A percentile compares a stretch with the other conserved stretches of the same genome.
phyloP scores from a whole-genome alignment of 2,797 vertebrate species.

The Diplodus puntazzo region DNA sequence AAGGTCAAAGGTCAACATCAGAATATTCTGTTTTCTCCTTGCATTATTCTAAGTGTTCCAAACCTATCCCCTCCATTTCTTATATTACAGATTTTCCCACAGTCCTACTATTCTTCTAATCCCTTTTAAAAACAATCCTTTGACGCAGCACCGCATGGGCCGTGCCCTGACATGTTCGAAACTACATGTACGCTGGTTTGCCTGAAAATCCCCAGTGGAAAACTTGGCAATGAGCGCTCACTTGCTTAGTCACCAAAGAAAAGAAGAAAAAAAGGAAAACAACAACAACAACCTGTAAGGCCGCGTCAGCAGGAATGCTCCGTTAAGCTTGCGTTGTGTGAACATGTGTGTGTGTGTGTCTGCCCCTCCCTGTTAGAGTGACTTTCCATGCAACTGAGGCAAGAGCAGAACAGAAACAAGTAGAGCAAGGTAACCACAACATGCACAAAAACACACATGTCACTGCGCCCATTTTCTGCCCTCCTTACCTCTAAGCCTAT shows the following conservation, averaged over 20 bases:
- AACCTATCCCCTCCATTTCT: constrained; percentile 6
- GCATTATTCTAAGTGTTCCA: background rate
- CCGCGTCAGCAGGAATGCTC: constrained; percentile 48
- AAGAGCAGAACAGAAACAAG: constrained; percentile 60
- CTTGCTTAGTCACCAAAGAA: constrained; percentile 58
- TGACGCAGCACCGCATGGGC: background rate
- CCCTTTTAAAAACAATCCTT: background rate
- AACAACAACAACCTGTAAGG: constrained; percentile 39
- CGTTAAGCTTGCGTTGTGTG: constrained; percentile 17
- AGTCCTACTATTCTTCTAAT: background rate
- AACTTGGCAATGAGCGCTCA: constrained; percentile 52
- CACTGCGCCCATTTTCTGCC: constrained; percentile 5
- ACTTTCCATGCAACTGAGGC: constrained; percentile 60
- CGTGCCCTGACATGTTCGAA: constrained; percentile 50
- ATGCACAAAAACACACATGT: constrained; percentile 29
- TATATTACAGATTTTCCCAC: constrained; percentile 46
- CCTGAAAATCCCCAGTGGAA: constrained; percentile 49
- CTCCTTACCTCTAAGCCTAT: constrained; percentile 10
- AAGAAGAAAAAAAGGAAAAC: constrained; percentile 9
- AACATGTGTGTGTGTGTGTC: constrained; percentile 26
- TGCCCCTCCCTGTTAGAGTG: constrained; percentile 67
- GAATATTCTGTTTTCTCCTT: too few relatives aligned
- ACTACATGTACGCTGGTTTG: constrained; percentile 11
- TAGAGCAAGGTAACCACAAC: constrained; percentile 45
- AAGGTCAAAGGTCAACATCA: too few relatives aligned